Conservation (phyloP, 1,140 invertebrate genomes). For the Yoshiicerus persimilis region DNA sequence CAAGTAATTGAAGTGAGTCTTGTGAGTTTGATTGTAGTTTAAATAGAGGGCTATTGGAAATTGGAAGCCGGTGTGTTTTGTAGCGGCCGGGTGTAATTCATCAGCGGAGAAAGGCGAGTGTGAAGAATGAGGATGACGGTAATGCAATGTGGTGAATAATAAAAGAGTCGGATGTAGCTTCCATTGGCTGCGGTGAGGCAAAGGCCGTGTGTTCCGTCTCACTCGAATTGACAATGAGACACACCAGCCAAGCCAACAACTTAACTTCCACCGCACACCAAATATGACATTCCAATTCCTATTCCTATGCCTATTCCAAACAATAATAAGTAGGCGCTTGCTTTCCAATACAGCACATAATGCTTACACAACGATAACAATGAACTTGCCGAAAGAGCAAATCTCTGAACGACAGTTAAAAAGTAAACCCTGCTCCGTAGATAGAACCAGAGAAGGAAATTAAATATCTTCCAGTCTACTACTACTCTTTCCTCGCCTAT, state of each 20-base stretch:
- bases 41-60: neutral
- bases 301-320: no score
- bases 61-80: neutral
- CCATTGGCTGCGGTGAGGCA: neutral
- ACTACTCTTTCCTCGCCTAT: no score
- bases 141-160: slow-evolving; percentile 15
- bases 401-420: neutral
- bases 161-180: slow-evolving; percentile 18
- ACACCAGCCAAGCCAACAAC: neutral
- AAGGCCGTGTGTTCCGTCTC: neutral
- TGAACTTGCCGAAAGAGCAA: neutral
- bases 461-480: no score
- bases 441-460: no score
- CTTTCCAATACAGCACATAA: no score
- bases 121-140: slow-evolving; percentile 14
- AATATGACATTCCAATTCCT: no score
- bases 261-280: neutral
- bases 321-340: no score
- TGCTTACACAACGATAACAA: no score
- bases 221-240: neutral
- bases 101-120: neutral
- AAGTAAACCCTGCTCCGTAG: no score
- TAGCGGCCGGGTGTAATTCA: neutral
- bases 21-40: no score
- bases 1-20: no score